Conservation (phyloP, 2,797 vertebrate genomes). For the Octomys mimax region DNA sequence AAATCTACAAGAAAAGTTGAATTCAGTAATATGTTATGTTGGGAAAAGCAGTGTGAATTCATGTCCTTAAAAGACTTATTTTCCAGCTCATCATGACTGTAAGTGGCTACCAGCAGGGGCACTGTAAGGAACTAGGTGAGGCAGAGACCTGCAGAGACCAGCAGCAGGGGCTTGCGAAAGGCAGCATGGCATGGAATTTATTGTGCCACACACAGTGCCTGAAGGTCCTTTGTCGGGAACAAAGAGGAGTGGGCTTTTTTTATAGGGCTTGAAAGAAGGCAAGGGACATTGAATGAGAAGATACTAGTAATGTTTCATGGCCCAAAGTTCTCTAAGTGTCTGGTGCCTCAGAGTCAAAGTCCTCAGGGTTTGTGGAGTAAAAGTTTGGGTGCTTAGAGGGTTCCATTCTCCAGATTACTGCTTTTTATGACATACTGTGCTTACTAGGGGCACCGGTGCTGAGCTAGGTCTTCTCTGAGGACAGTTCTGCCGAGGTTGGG, state of each 20-base stretch:
- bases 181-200: neutral
- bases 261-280: neutral
- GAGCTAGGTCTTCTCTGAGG: neutral
- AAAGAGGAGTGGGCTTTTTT: neutral
- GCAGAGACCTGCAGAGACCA: neutral
- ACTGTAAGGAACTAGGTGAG: neutral
- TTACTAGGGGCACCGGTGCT: neutral
- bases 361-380: neutral
- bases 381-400: neutral
- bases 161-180: neutral
- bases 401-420: neutral
- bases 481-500: neutral
- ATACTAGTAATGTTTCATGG: neutral
- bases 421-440: neutral
- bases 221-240: neutral
- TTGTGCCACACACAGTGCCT: neutral
- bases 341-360: neutral
- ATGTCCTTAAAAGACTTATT: conserved; percentile 54
- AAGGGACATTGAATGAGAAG: neutral
- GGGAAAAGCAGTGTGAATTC: conserved; percentile 64
- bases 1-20: conserved; percentile 14
- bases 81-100: conserved; percentile 64
- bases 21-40: conserved; percentile 53
- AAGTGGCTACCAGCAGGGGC: conserved; percentile 46
- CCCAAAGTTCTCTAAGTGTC: neutral